phyloP scores from a whole-genome alignment of 2,888 invertebrate genomes.

The Saturnia pavonia region DNA sequence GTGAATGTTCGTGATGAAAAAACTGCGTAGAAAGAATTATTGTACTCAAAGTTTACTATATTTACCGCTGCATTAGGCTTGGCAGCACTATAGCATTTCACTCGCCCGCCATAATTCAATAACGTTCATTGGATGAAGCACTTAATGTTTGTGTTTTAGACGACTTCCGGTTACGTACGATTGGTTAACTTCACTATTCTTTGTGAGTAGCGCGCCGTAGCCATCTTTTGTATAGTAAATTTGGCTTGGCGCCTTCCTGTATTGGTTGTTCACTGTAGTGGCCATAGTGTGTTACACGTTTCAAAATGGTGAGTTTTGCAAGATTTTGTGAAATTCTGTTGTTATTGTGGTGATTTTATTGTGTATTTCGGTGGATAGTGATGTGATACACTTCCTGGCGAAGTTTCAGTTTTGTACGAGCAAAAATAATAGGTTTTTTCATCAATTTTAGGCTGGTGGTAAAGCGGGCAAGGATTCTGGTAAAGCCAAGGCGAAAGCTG shows the following conservation, averaged over 20 bases:
- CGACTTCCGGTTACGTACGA: conserved; percentile 56
- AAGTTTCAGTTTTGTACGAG: conserved; percentile 81
- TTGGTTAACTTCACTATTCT: conserved; percentile 56
- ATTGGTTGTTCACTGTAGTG: conserved; percentile 72
- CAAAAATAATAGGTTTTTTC: conserved; percentile 81
- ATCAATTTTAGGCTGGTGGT: conserved; percentile 95
- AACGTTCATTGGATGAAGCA: conserved; percentile 50
- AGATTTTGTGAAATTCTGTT: conserved; percentile 68
- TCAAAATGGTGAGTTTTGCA: conserved; percentile 82
- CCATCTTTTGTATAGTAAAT: conserved; percentile 74
- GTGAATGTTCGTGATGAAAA: background rate
- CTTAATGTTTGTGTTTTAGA: conserved; percentile 47
- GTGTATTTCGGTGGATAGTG: conserved; percentile 58
- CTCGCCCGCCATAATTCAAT: conserved; percentile 54
- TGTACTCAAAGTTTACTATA: conserved; percentile 28
- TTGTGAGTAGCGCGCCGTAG: conserved; percentile 53
- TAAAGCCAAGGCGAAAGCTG: conserved; percentile 99
- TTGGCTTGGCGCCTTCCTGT: conserved; percentile 81
- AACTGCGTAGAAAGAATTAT: conserved; percentile 38
- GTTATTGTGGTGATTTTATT: conserved; percentile 52
- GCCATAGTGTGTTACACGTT: conserved; percentile 79
- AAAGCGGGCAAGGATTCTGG: conserved; percentile 99
- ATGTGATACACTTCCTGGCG: conserved; percentile 73
- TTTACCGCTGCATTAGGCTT: conserved; percentile 51
- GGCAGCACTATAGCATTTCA: conserved; percentile 57